These are phyloP conservation scores for Cherax quadricarinatus DNA, from an alignment of 1,140 invertebrate species.

Conservation along the genomic window DNA sequence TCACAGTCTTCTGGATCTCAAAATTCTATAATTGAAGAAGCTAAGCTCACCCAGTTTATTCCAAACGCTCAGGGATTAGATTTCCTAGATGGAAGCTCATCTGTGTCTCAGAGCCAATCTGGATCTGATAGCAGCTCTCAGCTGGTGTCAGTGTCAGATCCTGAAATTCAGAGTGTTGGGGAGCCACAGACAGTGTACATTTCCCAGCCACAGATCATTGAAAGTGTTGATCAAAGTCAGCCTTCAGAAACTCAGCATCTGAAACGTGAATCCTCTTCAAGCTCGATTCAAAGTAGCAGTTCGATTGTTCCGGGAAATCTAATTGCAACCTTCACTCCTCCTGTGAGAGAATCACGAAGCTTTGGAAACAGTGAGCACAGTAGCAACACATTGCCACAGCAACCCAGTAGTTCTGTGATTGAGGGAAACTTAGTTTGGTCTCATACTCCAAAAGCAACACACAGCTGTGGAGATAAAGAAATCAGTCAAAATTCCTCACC, in stretches of 20 bases:
- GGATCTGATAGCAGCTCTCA: background rate
- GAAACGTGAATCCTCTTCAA: background rate
- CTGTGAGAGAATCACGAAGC: background rate
- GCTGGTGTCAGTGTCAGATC: background rate
- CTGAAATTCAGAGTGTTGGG: background rate
- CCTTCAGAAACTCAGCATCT: background rate
- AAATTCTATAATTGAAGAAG: background rate
- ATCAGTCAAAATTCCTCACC: no score
- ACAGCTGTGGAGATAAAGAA: no score
- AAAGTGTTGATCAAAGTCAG: background rate
- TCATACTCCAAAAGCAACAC: background rate
- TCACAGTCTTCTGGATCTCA: background rate
- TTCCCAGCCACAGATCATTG: background rate
- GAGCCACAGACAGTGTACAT: slow-evolving; percentile 11
- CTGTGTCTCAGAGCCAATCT: background rate
- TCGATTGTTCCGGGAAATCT: slow-evolving; percentile 23
- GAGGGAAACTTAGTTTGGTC: background rate
- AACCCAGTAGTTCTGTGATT: background rate
- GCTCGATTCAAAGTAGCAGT: background rate
- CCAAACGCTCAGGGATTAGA: background rate
- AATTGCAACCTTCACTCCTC: background rate
- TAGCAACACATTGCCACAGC: no score
- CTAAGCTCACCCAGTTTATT: background rate
- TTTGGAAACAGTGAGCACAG: background rate
- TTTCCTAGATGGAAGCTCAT: background rate